Conservation (phyloP, 2,113 vertebrate genomes). For the Bubo blakistoni region DNA sequence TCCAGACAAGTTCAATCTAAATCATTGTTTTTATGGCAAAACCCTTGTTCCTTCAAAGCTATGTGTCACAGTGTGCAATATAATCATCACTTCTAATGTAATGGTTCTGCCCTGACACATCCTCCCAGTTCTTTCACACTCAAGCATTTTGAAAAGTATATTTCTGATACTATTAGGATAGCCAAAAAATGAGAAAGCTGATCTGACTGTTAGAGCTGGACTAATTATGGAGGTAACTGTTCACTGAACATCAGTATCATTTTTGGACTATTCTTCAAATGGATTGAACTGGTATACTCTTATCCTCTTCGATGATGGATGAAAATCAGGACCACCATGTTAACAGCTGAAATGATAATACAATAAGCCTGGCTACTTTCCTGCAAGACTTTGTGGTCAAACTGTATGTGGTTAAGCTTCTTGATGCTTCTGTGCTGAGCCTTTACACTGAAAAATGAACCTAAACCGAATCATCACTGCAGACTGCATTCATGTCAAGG, state of each 20-base stretch:
- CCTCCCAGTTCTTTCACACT: background rate
- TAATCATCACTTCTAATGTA: background rate
- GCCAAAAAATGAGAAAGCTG: background rate
- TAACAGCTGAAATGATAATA: background rate
- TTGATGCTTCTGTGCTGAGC: background rate
- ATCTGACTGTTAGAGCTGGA: background rate
- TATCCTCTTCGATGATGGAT: background rate
- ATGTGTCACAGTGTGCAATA: background rate
- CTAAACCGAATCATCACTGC: background rate
- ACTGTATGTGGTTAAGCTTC: background rate
- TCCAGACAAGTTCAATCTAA: background rate
- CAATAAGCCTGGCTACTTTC: background rate
- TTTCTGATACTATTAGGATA: background rate
- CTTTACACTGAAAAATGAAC: background rate
- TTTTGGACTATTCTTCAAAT: background rate
- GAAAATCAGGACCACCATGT: background rate
- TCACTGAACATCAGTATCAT: background rate
- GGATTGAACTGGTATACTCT: background rate
- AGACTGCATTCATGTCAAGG: background rate
- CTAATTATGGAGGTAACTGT: background rate
- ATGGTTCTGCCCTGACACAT: background rate
- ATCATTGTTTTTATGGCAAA: background rate
- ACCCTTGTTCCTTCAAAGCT: background rate
- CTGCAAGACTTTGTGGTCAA: background rate
- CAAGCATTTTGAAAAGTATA: background rate